These are phyloP conservation scores for Lathronympha strigana DNA, from an alignment of 2,888 invertebrate species.

Conservation along the genomic window DNA sequence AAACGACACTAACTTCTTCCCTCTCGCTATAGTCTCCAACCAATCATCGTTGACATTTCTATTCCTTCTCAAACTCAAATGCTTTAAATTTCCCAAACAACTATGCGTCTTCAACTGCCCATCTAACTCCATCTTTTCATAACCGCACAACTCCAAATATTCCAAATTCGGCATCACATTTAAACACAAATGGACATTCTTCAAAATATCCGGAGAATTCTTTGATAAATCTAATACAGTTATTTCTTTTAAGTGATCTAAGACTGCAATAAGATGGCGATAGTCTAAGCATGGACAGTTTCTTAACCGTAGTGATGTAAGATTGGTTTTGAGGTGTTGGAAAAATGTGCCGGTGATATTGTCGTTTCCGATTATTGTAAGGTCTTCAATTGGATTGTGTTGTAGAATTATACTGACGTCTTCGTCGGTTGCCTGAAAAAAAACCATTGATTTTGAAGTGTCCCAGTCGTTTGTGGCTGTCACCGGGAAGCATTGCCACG, in stretches of 20 bases:
- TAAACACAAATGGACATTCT: not conserved
- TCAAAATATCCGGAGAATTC: not conserved
- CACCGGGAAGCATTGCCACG: too few relatives aligned
- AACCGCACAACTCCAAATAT: conserved; percentile 1
- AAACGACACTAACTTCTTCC: not conserved
- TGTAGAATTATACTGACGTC: not conserved
- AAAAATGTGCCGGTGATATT: not conserved
- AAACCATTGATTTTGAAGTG: not conserved
- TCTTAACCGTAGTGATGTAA: not conserved
- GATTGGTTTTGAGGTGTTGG: not conserved
- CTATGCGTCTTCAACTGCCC: not conserved
- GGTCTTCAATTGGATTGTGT: not conserved
- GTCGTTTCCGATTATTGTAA: conserved; percentile 1
- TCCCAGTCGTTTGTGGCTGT: too few relatives aligned
- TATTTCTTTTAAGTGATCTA: not conserved
- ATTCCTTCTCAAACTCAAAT: conserved; percentile 1
- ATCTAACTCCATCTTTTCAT: not conserved
- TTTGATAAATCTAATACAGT: not conserved
- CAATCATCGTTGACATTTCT: not conserved
- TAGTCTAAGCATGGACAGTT: not conserved
- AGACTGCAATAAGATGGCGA: not conserved
- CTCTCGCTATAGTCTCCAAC: not conserved
- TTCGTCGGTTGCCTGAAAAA: conserved; percentile 7
- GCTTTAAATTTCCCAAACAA: not conserved
- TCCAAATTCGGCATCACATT: conserved; percentile 4